Base-by-base conservation (phyloP, 2,888 invertebrate genomes). In the Eristalis arbustorum region DNA sequence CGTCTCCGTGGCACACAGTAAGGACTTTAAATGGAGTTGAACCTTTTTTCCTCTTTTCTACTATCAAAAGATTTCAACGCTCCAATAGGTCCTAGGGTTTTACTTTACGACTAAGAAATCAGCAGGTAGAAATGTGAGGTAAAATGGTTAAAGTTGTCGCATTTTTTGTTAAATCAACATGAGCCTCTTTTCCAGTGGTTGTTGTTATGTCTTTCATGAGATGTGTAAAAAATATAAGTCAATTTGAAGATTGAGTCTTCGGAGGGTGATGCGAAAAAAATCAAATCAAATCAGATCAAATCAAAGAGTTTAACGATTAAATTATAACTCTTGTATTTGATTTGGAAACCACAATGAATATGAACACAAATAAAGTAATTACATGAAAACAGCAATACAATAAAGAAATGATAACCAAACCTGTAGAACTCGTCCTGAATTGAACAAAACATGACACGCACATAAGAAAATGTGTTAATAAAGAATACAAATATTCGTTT, bases 401-500 rank as follows among this genome's bases (percentile, higher is more conserved):
- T 37, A 66, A 59, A 59, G 49, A 72, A 78, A 73, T 57, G 25
- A 49, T 66, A 71, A 76, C 56, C 40, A 59, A 83, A 83, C 83
- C 73, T 83, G 83, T 78, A 63, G 56, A 83, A 83, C 83, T 83
- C 40, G 78, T 78, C 69, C 67, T 59, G 63, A 66, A 75, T 61
- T 56, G 22, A 49, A 63, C 31, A 77, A 63, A 61, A 63, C 79
- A 74, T 31, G 56, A 79, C 64, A 79, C 61, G 74, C 79, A 75
- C 74, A 79, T 63, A 67, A 71, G 83, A 84, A 84, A 74, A 79
- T 79, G 84, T 84, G 84, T 84, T 79, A 79, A 79, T 84, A 79
- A 71, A 79, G 79, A 84, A 74, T 57, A 79, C 79, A 84, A 79
- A 71, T 71, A 84, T 79, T 71, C 62, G 84, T 66, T 84, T 79